Base-by-base conservation (phyloP, 92 coral and sea anemone genomes). In the Nematostella vectensis region DNA sequence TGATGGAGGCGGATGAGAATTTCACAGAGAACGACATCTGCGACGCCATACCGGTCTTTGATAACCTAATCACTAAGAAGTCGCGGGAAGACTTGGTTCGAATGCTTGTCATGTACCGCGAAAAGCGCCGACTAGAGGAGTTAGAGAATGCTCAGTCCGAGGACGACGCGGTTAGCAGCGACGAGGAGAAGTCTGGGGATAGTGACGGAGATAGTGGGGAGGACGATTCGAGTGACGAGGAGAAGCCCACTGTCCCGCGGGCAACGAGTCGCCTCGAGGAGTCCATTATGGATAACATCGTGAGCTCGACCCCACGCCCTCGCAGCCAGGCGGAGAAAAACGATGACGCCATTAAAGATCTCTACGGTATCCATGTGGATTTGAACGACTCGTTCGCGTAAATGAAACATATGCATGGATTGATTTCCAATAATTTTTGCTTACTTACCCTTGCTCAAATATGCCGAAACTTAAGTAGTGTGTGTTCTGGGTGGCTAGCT, bases 1-100 rank as follows among this genome's bases (percentile, higher is more conserved):
- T 89, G n/a, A 50, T 86, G 33, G 95, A 85, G 53, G 85, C 86
- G 22, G 91, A 81, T 39, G 84, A 85, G 47, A 78, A 89, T 16
- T 74, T 86, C 49, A 86, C 91, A 0, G 97, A 89, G 50, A 77
- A 87, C 47, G 97, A 85, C 72, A 70, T 89, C 55, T 89, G 97
- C 23, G 97, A 89, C 60, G 83, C 77, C 17, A 89, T 89, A 31
- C 97, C 97, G 22, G 63, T 89, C 49, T 63, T 89, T n/a, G 97
- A 89, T 25, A 80, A 87, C 27, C 49, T 77, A 17, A 58, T 86
- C 21, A 64, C 59, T 12, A 67, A 87, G 25, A 44, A 74, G 67
- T 39, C 74, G 25, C 83, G 77, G 20, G 76, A 70, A 31, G 95
- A 89, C 15, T 58, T 89, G 11, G 33, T 81, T 26, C 71, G 69